Base-by-base conservation (phyloP, 2,888 invertebrate species). In the Agrochola litura region DNA sequence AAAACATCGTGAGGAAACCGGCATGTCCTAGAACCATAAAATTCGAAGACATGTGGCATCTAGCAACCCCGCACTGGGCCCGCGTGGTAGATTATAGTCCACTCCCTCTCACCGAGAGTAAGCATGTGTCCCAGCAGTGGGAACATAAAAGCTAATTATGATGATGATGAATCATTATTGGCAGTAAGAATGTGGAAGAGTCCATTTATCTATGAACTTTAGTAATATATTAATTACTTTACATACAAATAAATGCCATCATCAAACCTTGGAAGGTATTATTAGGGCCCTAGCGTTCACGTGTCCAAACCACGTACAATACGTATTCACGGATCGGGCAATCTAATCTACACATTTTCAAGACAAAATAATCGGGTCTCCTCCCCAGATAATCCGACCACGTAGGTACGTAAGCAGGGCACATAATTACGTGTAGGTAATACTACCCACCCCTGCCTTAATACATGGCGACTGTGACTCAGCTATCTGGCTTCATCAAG, bases 391-490 rank as follows among this genome's bases (percentile, higher is more conserved):
- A 84, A 81, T 79, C 82, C 87, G 19, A 66, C 68, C 73, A 83
- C 85, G 86, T 89, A 82, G 81, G 76, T 82, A 81, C 75, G 78
- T 82, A 83, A 85, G 83, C 82, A 83, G 82, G 86, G 75, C 49
- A 86, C 83, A 80, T 90, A 83, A 90, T 90, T 86, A 88, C 82
- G 81, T 71, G 85, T 77, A 85, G 81, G 84, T 83, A 84, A 88
- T 87, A 77, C 73, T 81, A 88, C 76, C 81, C 76, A 76, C 82
- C 82, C 89, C 82, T 85, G 86, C 87, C 84, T 77, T 89, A 85
- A 89, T 87, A 88, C 87, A 89, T 81, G 83, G 85, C 81, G 87
- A 67, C 75, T 80, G 76, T 90, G 89, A 90, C 86, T 87, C 87
- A 81, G 89, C 89, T 81, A 80, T 86, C 82, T 87, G 70, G 80